Percentiles rank a stretch among this genome's conserved stretches.
phyloP scores from a whole-genome alignment of 2,888 invertebrate genomes.

The Ophion ellenae region DNA sequence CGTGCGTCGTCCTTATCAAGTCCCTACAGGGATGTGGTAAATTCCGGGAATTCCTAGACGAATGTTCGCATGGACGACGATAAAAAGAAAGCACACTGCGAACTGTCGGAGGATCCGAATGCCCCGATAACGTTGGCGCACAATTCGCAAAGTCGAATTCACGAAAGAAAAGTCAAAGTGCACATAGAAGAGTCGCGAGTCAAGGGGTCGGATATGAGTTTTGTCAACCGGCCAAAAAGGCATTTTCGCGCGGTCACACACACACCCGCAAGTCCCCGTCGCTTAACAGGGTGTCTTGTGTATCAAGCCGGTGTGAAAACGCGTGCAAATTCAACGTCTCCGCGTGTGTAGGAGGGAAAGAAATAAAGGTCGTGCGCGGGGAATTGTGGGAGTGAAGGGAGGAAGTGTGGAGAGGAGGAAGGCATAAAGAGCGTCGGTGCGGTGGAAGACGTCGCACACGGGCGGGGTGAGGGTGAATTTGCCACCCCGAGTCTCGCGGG shows the following conservation, averaged over 20 bases:
- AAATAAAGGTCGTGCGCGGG: conserved; percentile 26
- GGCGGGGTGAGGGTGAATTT: conserved; percentile 26
- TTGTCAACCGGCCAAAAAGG: conserved; percentile 55
- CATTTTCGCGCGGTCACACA: conserved; percentile 12
- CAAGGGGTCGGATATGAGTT: conserved; percentile 23
- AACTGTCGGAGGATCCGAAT: not conserved
- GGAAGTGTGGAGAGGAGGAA: not conserved
- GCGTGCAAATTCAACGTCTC: conserved; percentile 33
- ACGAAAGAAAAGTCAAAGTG: conserved; percentile 40
- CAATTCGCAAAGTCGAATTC: conserved; percentile 15
- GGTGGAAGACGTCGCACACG: conserved; percentile 53
- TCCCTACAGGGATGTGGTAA: too few species aligned
- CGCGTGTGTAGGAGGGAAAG: conserved; percentile 27
- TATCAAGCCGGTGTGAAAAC: conserved; percentile 34
- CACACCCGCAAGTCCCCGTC: not conserved
- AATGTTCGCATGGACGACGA: not conserved
- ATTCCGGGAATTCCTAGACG: not conserved
- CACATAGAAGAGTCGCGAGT: conserved; percentile 24
- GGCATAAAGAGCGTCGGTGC: conserved; percentile 48
- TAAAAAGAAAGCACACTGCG: not conserved
- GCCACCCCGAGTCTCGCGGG: conserved; percentile 35
- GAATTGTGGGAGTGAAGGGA: conserved; percentile 9
- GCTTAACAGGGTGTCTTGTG: conserved; percentile 14
- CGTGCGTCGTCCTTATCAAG: too few species aligned
- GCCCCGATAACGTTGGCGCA: not conserved